These are phyloP conservation scores for Hirtodrosophila confusa DNA, from an alignment of 2,888 invertebrate species.

Conservation along the genomic window DNA sequence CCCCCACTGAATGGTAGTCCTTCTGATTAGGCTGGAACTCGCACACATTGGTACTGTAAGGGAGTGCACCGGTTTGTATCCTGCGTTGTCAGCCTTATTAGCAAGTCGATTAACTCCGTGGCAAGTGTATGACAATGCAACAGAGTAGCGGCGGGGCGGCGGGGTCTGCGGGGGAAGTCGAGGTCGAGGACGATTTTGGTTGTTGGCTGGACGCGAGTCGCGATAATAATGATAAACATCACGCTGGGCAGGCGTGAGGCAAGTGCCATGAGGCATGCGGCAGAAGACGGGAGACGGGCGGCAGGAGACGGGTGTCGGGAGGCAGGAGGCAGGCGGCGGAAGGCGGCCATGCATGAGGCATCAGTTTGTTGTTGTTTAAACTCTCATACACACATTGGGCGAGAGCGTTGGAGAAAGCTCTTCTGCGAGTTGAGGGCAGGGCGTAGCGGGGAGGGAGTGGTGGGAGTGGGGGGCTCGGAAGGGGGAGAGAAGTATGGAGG, in stretches of 20 bases:
- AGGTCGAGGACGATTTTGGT: conserved; percentile 23
- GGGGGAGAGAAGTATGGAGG: not conserved
- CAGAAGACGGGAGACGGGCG: not conserved
- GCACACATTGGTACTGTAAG: too few species aligned
- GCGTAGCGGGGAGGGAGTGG: not conserved
- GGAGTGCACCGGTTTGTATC: too few species aligned
- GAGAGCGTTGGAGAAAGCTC: not conserved
- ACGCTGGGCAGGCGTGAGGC: conserved; percentile 37
- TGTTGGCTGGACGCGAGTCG: conserved; percentile 49
- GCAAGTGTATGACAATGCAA: conserved; percentile 20
- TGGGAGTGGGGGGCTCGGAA: not conserved
- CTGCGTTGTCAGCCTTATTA: not conserved
- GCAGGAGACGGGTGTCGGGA: not conserved
- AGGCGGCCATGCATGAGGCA: conserved; percentile 32
- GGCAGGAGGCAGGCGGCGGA: conserved; percentile 4
- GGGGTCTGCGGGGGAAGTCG: conserved; percentile 1
- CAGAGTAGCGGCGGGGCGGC: not conserved
- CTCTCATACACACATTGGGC: conserved; percentile 10
- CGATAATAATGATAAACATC: conserved; percentile 74
- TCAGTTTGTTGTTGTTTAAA: conserved; percentile 32
- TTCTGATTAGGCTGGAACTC: too few species aligned
- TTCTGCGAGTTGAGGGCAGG: not conserved
- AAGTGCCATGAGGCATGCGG: conserved; percentile 13
- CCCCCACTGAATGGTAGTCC: too few species aligned
- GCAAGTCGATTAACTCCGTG: conserved; percentile 13